These are phyloP conservation scores for Caracal caracal DNA, from an alignment of 2,113 vertebrate species.

Conservation along the genomic window DNA sequence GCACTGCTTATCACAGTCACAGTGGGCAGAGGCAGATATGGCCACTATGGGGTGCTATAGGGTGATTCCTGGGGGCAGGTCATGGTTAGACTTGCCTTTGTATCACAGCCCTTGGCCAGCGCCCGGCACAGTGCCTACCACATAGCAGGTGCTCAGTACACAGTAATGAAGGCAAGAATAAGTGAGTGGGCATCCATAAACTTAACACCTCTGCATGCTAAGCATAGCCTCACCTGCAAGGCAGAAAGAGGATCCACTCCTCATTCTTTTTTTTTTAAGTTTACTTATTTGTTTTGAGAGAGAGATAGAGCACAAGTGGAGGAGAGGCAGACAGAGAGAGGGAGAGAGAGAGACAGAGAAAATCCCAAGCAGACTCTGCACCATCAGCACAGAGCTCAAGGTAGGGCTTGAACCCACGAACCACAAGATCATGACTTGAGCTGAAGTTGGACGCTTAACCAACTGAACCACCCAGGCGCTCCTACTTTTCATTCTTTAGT, in stretches of 20 bases:
- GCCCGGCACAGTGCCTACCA: background rate
- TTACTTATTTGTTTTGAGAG: no score
- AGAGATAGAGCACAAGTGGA: no score
- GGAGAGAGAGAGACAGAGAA: no score
- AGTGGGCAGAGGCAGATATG: background rate
- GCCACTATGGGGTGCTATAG: background rate
- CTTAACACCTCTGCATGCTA: background rate
- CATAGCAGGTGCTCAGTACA: background rate
- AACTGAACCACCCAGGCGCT: no score
- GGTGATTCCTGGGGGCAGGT: background rate
- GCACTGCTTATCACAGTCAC: background rate
- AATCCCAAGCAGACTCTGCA: no score
- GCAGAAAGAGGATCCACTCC: background rate
- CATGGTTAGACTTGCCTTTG: background rate
- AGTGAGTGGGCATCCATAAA: background rate
- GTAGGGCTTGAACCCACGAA: no score
- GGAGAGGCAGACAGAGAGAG: no score
- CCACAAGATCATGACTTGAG: no score
- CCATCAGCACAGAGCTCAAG: no score
- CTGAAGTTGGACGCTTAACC: no score
- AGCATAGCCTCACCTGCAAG: background rate
- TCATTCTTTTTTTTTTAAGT: no score
- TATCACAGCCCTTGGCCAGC: background rate
- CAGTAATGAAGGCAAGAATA: background rate
- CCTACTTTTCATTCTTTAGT: no score